Evolutionary conservation across 2,888 invertebrate genomes (phyloP).

Genomic region (Coleophora flavipennella): DNA sequence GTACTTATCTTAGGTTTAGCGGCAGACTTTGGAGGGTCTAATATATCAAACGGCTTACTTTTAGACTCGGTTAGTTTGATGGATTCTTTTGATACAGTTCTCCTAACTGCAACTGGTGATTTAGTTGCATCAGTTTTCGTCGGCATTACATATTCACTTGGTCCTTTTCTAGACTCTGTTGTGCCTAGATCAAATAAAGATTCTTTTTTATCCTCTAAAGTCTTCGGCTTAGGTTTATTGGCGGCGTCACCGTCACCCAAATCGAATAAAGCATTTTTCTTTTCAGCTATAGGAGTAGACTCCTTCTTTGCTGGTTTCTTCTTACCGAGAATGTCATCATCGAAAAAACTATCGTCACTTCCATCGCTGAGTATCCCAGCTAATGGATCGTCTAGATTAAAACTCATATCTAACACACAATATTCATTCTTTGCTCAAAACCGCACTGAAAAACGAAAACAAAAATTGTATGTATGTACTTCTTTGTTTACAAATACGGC

Average conservation of each 20-base stretch:
- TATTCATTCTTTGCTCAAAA: slow-evolving; percentile 4
- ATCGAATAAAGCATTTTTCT: slow-evolving; percentile 55
- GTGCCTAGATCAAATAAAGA: slow-evolving; percentile 29
- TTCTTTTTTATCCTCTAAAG: slow-evolving; percentile 28
- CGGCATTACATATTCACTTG: slow-evolving; percentile 29
- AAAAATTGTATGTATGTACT: too few species aligned
- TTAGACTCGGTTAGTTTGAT: slow-evolving; percentile 30
- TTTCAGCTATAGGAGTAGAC: slow-evolving; percentile 35
- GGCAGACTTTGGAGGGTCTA: slow-evolving; percentile 36
- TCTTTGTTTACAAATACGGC: slow-evolving; percentile 39
- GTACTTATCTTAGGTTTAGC: slow-evolving; percentile 35
- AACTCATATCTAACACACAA: slow-evolving; percentile 48
- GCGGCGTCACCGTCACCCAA: slow-evolving; percentile 27
- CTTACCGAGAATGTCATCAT: slow-evolving; percentile 69
- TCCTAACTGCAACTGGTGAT: slow-evolving; percentile 35
- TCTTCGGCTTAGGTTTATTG: slow-evolving; percentile 22
- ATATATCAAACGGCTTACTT: slow-evolving; percentile 10
- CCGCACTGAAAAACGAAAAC: neutral
- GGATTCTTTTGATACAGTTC: slow-evolving; percentile 41
- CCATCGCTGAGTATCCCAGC: slow-evolving; percentile 78
- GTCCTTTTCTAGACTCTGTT: slow-evolving; percentile 23
- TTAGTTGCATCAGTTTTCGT: slow-evolving; percentile 25
- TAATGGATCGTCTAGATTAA: slow-evolving; percentile 75
- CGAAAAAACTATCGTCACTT: slow-evolving; percentile 81
- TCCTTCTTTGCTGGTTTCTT: slow-evolving; percentile 50